Base-by-base conservation (phyloP, 2,797 vertebrate genomes). In the Mus caroli region DNA sequence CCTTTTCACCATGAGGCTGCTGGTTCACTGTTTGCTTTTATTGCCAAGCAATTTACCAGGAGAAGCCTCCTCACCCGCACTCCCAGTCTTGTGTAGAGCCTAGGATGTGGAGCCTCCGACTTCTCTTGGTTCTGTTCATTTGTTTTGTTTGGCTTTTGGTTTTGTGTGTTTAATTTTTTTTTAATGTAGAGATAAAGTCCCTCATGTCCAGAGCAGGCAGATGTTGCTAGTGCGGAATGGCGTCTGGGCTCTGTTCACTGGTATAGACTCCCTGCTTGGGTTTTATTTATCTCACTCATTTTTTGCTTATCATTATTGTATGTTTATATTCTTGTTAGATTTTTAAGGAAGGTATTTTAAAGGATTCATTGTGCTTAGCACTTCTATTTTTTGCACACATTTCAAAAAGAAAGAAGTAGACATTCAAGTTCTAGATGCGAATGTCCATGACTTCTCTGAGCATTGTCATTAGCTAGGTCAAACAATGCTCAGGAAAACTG, bases 71-170 rank as follows among this genome's bases (percentile, higher is more conserved):
- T 28, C 58, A 24, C 10, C 4, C n/a, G 17, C 17, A 78, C 20
- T n/a, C 10, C 5, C 9, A 2, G 3, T 67, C 10, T 79, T 67
- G 12, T 58, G 10, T 1, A 26, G 12, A 37, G 3, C 2, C 0
- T 60, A 9, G 52, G 4, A 22, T 93, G 14, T 84, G 24, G n/a
- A n/a, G 28, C n/a, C 15, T 73, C 28, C 69, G 31, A 9, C 14
- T 6, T 62, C 17, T 15, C 3, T 79, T 50, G 60, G 10, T 69
- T 52, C 50, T 86, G 20, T 52, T 50, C 46, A 3, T n/a, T 50
- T 67, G 14, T 17, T 46, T 82, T 37, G n/a, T 37, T 80, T 69
- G 6, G 67, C 2, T 67, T 86, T 78, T 52, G 15, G 3, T 19
- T 78, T 52, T 78, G 76, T 52, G 43, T 26, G 4, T 28, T 26